Evolutionary conservation across 2,797 vertebrate genomes (phyloP).

Genomic region (Enteromius radiatus): DNA sequence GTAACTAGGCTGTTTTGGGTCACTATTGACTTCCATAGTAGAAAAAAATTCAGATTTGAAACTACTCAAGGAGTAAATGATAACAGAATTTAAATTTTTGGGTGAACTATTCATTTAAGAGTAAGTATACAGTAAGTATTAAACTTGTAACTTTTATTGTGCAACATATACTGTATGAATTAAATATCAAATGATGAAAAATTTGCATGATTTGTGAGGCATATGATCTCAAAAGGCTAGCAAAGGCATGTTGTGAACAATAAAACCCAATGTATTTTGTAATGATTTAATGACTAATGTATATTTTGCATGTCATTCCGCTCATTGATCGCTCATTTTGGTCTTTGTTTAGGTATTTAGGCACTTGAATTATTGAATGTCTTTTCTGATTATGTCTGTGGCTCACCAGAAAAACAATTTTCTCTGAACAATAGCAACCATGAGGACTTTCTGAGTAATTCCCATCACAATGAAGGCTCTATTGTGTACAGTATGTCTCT

Average conservation of each 20-base stretch:
- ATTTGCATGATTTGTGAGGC: background rate
- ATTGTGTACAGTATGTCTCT: constrained; percentile 43
- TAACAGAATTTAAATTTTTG: no score
- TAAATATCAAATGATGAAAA: background rate
- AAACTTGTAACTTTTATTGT: background rate
- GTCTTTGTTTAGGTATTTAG: constrained; percentile 30
- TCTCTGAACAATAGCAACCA: constrained; percentile 7
- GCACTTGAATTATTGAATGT: constrained; percentile 26
- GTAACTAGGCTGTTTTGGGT: no score
- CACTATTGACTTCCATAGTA: no score
- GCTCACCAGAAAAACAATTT: background rate
- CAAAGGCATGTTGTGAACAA: background rate
- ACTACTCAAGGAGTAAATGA: no score
- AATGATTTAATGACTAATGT: background rate
- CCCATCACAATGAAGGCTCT: constrained; percentile 22
- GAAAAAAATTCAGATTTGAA: no score
- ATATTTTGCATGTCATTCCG: background rate
- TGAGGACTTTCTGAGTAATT: constrained; percentile 44
- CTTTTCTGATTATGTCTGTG: background rate
- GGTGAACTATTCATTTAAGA: no score
- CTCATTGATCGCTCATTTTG: background rate
- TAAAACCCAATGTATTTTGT: background rate
- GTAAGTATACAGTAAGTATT: background rate
- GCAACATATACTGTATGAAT: background rate
- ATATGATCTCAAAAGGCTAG: background rate